A percentile compares a stretch with the other conserved stretches of the same genome.
Evolutionary conservation across 1,140 invertebrate genomes (phyloP).

Genomic region (Saccostrea cuccullata): DNA sequence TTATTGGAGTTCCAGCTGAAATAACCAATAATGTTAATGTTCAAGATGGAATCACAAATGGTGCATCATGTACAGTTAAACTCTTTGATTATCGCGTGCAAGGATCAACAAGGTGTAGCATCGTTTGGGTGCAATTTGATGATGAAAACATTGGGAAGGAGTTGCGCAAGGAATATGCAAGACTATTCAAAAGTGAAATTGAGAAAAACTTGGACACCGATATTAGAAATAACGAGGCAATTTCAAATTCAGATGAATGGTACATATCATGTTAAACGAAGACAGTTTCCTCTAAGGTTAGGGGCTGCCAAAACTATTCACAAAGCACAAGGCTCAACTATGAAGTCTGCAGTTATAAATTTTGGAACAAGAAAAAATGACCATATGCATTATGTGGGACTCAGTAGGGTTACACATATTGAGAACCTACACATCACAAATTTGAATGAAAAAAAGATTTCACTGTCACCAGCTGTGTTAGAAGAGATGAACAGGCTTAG

Average conservation of each 20-base stretch:
- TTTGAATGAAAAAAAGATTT: conserved; percentile 53
- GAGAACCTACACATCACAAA: conserved; percentile 45
- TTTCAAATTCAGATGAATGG: conserved; percentile 19
- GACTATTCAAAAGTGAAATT: conserved; percentile 49
- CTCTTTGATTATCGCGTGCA: conserved; percentile 48
- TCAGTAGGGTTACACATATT: conserved; percentile 43
- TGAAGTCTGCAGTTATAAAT: conserved; percentile 39
- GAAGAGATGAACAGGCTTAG: conserved; percentile 58
- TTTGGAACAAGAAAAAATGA: conserved; percentile 47
- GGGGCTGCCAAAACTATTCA: conserved; percentile 48
- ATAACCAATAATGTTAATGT: conserved; percentile 52
- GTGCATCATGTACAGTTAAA: conserved; percentile 55
- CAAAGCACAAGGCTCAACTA: conserved; percentile 50
- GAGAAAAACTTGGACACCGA: conserved; percentile 53
- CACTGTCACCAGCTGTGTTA: conserved; percentile 43
- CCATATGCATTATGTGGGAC: conserved; percentile 52
- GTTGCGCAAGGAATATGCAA: conserved; percentile 52
- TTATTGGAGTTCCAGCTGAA: conserved; percentile 32
- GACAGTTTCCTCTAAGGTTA: conserved; percentile 46
- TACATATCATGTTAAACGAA: conserved; percentile 23
- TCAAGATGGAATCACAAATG: conserved; percentile 60
- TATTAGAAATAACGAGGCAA: conserved; percentile 55
- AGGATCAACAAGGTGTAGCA: conserved; percentile 42
- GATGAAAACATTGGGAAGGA: conserved; percentile 43
- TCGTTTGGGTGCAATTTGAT: conserved; percentile 60